Percentiles rank a stretch among this genome's conserved stretches.
phyloP scores from a whole-genome alignment of 1,140 invertebrate species.

The Lucilia sericata region DNA sequence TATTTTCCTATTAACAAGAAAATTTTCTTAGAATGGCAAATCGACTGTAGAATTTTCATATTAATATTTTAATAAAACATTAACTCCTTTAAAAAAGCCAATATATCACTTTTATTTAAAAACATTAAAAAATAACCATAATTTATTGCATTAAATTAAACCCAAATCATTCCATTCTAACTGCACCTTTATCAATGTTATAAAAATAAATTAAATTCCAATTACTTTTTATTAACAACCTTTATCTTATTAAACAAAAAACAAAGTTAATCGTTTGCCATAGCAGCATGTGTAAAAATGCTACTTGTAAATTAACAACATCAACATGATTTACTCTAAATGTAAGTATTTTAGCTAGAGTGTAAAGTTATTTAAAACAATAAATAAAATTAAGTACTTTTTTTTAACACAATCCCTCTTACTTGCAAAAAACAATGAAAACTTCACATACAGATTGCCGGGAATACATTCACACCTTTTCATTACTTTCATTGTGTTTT shows the following conservation, averaged over 20 bases:
- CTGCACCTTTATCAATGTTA: no score
- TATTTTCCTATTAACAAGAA: no score
- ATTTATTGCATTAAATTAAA: background rate
- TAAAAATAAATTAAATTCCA: background rate
- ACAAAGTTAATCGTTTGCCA: background rate
- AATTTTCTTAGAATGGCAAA: no score
- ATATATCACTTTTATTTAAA: no score
- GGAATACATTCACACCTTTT: background rate
- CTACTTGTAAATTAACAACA: background rate
- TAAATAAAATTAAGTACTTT: conserved; percentile 2
- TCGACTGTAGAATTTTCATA: no score
- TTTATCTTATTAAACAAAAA: background rate
- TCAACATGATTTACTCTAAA: background rate
- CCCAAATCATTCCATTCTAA: background rate
- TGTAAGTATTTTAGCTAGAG: background rate
- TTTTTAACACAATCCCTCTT: background rate
- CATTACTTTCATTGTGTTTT: background rate
- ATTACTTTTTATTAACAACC: background rate
- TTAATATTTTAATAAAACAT: no score
- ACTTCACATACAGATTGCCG: background rate
- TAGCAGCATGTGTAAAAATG: background rate
- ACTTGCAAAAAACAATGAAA: background rate
- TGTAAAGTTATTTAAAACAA: conserved; percentile 3
- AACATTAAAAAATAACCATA: background rate
- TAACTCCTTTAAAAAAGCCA: no score